Evolutionary conservation across 2,888 invertebrate species (phyloP).

Genomic region (Apamea anceps): DNA sequence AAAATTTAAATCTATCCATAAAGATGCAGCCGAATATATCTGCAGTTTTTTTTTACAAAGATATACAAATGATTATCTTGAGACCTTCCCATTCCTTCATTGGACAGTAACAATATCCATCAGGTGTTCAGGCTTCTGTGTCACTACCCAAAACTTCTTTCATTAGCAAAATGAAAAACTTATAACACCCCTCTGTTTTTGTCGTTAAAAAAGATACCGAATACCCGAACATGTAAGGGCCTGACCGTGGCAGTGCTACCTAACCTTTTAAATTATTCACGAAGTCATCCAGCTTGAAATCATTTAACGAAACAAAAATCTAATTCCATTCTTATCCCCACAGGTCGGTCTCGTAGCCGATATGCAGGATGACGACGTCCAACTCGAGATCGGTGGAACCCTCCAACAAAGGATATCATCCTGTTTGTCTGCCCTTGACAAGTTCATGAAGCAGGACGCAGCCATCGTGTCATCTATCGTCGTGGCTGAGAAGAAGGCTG

Average conservation of each 20-base stretch:
- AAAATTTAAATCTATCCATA: too few species aligned
- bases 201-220: too few species aligned
- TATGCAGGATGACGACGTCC: conserved; percentile 92
- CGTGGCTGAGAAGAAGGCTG: conserved; percentile 94
- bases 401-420: conserved; percentile 96
- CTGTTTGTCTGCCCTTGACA: conserved; percentile 94
- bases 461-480: conserved; percentile 95
- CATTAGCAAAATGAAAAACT: neutral
- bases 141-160: neutral
- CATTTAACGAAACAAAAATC: neutral
- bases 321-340: neutral
- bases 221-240: too few species aligned
- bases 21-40: neutral
- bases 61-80: neutral
- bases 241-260: neutral
- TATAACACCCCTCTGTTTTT: too few species aligned
- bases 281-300: neutral
- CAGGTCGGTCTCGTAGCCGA: conserved; percentile 95
- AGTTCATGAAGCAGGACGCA: conserved; percentile 92
- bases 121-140: too few species aligned
- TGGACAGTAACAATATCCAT: neutral
- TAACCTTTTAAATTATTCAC: neutral
- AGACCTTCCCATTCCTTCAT: neutral
- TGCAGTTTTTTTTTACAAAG: neutral
- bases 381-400: conserved; percentile 94